Conservation (phyloP, 2,113 vertebrate genomes). For the Cyrtonyx montezumae region DNA sequence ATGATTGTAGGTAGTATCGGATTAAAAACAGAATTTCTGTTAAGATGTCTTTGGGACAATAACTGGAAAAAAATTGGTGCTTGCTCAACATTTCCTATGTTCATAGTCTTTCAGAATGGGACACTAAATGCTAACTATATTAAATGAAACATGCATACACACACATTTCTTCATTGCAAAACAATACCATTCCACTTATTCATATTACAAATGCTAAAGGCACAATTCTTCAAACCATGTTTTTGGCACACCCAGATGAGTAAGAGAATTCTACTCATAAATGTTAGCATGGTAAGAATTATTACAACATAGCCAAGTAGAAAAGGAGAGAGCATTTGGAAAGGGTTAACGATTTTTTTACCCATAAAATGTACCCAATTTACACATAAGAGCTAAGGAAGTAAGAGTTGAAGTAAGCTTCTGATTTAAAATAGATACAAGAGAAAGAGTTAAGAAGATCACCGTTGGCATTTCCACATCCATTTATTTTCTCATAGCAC, state of each 20-base stretch:
- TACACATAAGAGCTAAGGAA: not conserved
- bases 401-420: not conserved
- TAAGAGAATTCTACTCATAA: not conserved
- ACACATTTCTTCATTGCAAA: not conserved
- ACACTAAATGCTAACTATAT: too few relatives aligned
- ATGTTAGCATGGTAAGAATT: rapidly evolving
- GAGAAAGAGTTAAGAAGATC: not conserved
- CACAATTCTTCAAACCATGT: not conserved
- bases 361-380: not conserved
- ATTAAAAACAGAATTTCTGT: not conserved
- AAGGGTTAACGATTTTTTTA: not conserved
- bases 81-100: not conserved
- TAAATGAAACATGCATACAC: not conserved
- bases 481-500: not conserved
- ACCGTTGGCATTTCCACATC: not conserved
- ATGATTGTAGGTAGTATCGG: not conserved
- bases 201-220: not conserved
- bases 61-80: not conserved
- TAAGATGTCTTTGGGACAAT: not conserved
- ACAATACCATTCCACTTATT: not conserved
- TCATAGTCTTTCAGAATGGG: too few relatives aligned
- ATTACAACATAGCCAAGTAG: not conserved
- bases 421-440: not conserved
- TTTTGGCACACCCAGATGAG: not conserved
- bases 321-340: not conserved